Base-by-base conservation (phyloP, 2,888 invertebrate species). In the Copidosoma aretas region DNA sequence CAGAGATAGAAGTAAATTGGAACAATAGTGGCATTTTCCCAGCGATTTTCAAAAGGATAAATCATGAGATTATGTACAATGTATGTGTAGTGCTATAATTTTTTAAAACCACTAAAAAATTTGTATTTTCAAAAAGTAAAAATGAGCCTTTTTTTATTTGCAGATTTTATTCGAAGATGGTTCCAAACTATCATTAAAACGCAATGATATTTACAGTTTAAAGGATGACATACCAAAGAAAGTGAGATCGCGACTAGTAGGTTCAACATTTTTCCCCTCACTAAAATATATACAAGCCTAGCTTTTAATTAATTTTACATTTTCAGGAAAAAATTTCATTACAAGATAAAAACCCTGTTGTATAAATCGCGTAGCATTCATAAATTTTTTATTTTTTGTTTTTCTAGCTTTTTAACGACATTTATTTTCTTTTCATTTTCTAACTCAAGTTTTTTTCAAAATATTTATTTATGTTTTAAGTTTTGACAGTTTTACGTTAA, bases 181-280 rank as follows among this genome's bases (percentile, higher is more conserved):
- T 12, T 84, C 87, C 39, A 82, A 83, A 61, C 77, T 84, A 64
- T 84, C 81, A 56, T 79, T 88, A 70, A 84, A 85, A 64, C 82
- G 88, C 60, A 86, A 87, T 63, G 84, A 86, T 71, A 84, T 90
- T 54, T 89, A 86, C 81, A 82, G 85, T 71, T 79, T 86, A 52
- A 82, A 84, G 59, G 88, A 89, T 79, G 84, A 86, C 64, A 80
- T 89, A 74, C 89, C 89, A 62, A 87, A 87, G 80, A 85, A 85
- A 81, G 86, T 89, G 63, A 83, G 84, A 74, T 81, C 83, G 67
- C 86, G 85, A 77, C 75, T 86, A 84, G 86, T 86, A 81, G 85
- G 85, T 85, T 75, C 76, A 46, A 46, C 12, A 46, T 46, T 71
- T 70, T 74, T 72, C 77, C 75, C 72, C 76, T 73, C 69, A 68